Base-by-base conservation (phyloP, 2,797 vertebrate genomes). In the Poeciliopsis gracilis region DNA sequence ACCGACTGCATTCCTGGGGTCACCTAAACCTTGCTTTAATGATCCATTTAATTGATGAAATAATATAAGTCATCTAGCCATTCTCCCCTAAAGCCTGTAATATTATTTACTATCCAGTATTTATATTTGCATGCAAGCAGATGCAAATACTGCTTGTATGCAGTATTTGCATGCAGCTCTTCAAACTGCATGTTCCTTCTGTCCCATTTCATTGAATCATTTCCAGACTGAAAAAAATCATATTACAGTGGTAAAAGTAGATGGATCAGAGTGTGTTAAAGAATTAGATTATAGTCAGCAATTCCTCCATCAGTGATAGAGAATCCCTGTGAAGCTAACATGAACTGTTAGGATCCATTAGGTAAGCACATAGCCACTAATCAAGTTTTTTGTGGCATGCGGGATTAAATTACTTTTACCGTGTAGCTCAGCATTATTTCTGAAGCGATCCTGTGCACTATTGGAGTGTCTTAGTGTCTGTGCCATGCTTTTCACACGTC, bases 341-440 rank as follows among this genome's bases (percentile, higher is more conserved):
- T 90, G 67, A 91, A 84, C 81, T 86, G 84, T 84, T 82, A 89
- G 78, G 69, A 90, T 79, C 89, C 84, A 93, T 93, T 89, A 91
- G 84, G 81, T 79, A 77, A 89, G 72, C 91, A 78, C 70, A 82
- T 45, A 80, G 85, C 55, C 76, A 43, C 89, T 92, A 91, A 95
- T 95, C 80, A 30, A 90, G 90, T 94, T 93, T 88, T 92, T 88
- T 92, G 77, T 77, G 63, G 81, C 85, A 81, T 72, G 69, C 70
- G 46, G 86, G 94, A 95, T 94, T 82, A 73, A 93, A 93, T 95
- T 90, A 94, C 79, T 92, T 93, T 93, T 94, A 93, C 93, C 92
- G 91, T 36, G 72, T 78, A 81, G 83, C 88, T 93, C 91, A 92
- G 92, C 90, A 77, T 87, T 90, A 88, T 91, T 86, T 92, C 78